A percentile compares a stretch with the other conserved stretches of the same genome.
These are phyloP conservation scores for Trimorus sp. DNA, from an alignment of 2,888 invertebrate species.

Conservation along the genomic window DNA sequence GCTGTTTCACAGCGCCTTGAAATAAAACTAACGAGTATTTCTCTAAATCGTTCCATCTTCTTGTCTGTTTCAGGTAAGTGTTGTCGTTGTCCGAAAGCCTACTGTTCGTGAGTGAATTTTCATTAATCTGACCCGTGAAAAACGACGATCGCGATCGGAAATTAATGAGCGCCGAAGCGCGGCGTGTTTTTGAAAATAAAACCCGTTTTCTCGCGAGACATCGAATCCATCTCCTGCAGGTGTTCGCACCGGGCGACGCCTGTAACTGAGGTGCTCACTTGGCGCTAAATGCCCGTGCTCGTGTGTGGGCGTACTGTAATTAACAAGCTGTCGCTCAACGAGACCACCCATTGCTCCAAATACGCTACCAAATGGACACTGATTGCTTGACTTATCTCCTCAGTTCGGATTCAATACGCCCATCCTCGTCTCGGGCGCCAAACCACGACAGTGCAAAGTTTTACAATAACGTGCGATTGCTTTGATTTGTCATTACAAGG, in stretches of 20 bases:
- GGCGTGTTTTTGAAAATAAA: slow-evolving; percentile 39
- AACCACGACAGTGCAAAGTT: too few relatives aligned
- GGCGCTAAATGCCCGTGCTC: slow-evolving; percentile 43
- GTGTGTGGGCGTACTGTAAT: slow-evolving; percentile 60
- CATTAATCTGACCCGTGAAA: slow-evolving; percentile 12
- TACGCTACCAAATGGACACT: slow-evolving; percentile 41
- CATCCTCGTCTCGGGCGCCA: background rate
- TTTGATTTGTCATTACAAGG: background rate
- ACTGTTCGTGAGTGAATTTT: too few relatives aligned
- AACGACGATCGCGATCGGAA: slow-evolving; percentile 28
- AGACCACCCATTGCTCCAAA: slow-evolving; percentile 61
- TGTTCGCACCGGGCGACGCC: slow-evolving; percentile 63
- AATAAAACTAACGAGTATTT: too few relatives aligned
- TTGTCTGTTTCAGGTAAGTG: too few relatives aligned
- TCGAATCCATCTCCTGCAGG: slow-evolving; percentile 64
- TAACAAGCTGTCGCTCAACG: slow-evolving; percentile 64
- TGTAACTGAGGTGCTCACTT: slow-evolving; percentile 62
- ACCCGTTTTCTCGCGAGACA: slow-evolving; percentile 57
- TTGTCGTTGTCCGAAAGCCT: too few relatives aligned
- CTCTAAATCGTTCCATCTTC: too few relatives aligned
- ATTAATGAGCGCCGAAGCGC: slow-evolving; percentile 41
- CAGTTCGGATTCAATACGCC: slow-evolving; percentile 17
- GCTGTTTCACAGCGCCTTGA: too few relatives aligned
- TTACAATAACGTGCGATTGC: too few relatives aligned
- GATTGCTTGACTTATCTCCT: slow-evolving; percentile 57